phyloP scores from a whole-genome alignment of 1,140 invertebrate genomes.

The Aphis gossypii region DNA sequence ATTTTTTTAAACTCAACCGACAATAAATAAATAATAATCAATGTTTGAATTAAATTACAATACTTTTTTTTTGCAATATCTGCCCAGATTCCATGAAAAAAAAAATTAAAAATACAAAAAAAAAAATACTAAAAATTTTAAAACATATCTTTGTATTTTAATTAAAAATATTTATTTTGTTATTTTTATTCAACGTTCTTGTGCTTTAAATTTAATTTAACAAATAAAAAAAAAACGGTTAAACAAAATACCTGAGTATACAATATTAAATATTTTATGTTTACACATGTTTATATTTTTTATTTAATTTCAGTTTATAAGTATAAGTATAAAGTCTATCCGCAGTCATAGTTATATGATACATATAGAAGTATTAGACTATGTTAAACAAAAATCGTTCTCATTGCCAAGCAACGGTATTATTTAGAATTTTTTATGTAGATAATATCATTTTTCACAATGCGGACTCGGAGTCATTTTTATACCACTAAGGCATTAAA shows the following conservation, averaged over 20 bases:
- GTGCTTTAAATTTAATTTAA: not conserved
- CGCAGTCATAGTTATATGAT: not conserved
- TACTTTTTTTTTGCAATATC: not conserved
- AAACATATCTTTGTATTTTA: not conserved
- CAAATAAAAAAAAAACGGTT: not conserved
- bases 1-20: not conserved
- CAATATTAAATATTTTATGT: not conserved
- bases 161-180: not conserved
- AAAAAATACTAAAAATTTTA: no score
- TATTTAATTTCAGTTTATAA: not conserved
- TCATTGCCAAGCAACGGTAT: not conserved
- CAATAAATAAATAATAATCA: not conserved
- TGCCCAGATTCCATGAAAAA: not conserved
- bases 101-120: not conserved
- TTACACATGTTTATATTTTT: not conserved
- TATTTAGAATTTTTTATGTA: not conserved
- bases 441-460: not conserved
- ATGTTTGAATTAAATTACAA: not conserved
- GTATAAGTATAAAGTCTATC: not conserved
- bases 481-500: not conserved
- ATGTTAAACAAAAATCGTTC: not conserved
- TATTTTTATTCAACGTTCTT: not conserved
- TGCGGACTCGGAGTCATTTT: not conserved
- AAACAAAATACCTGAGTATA: not conserved
- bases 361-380: not conserved